Conservation (phyloP, 2,113 vertebrate genomes). For the Eptesicus fuscus region DNA sequence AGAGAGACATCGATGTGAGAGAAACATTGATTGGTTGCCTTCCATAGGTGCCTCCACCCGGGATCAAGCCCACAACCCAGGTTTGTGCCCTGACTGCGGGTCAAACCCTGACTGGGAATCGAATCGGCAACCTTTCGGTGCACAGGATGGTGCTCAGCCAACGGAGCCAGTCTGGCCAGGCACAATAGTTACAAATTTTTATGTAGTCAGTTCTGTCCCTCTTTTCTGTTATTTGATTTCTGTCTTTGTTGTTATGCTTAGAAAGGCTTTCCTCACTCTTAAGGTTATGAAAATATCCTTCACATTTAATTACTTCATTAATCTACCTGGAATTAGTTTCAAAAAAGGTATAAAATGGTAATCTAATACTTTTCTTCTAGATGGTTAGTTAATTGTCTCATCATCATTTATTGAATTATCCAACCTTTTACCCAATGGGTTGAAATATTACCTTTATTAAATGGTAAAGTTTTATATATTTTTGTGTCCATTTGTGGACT, state of each 20-base stretch:
- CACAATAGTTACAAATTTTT: not conserved
- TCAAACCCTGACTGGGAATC: too few relatives aligned
- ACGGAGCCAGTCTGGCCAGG: too few relatives aligned
- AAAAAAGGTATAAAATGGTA: not conserved
- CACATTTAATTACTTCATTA: not conserved
- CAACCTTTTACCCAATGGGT: not conserved
- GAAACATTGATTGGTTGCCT: too few relatives aligned
- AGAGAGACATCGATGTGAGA: too few relatives aligned
- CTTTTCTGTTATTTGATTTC: not conserved
- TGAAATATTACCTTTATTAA: not conserved
- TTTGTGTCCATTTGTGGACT: not conserved
- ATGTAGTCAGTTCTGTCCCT: not conserved
- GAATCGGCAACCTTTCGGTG: too few relatives aligned
- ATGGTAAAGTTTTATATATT: not conserved
- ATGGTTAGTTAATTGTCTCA: not conserved
- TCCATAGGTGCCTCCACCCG: too few relatives aligned
- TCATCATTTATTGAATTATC: not conserved
- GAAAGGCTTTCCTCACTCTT: not conserved
- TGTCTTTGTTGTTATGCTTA: not conserved
- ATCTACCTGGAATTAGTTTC: not conserved
- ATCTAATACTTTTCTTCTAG: not conserved
- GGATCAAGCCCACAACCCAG: too few relatives aligned
- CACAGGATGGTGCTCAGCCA: too few relatives aligned
- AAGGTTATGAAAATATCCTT: not conserved
- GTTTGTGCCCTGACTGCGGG: too few relatives aligned